A percentile compares a stretch with the other conserved stretches of the same genome.
Conservation (phyloP, 2,888 invertebrate species). For the Dasysyrphus tricinctus region DNA sequence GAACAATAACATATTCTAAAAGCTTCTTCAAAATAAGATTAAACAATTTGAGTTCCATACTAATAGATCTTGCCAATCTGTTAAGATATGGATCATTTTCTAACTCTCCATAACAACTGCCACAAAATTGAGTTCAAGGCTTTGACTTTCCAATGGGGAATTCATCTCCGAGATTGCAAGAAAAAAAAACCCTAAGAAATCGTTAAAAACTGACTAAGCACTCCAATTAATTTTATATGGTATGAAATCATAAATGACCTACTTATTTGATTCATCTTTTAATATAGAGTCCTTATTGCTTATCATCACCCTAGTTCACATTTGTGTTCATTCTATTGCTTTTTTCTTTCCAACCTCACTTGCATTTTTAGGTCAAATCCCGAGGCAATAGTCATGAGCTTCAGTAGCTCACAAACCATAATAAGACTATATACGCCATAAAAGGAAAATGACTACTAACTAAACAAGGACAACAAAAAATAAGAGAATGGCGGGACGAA, state of each 20-base stretch:
- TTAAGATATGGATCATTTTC: too few relatives aligned
- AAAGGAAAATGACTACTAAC: constrained; percentile 37
- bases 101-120: too few relatives aligned
- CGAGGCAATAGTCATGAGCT: constrained; percentile 52
- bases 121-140: background rate
- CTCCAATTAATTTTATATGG: background rate
- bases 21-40: too few relatives aligned
- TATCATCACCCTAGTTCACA: constrained; percentile 29
- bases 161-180: background rate
- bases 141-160: background rate
- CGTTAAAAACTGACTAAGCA: background rate
- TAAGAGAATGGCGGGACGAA: constrained; percentile 29
- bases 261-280: constrained; percentile 18
- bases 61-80: too few relatives aligned
- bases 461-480: constrained; percentile 23
- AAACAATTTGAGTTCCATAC: too few relatives aligned
- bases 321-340: background rate
- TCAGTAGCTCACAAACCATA: constrained; percentile 26
- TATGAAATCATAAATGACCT: background rate
- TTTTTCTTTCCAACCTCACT: constrained; percentile 42
- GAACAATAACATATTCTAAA: too few relatives aligned
- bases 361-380: constrained; percentile 66
- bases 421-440: constrained; percentile 21
- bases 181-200: background rate
- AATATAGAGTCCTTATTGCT: constrained; percentile 5